Evolutionary conservation across 2,888 invertebrate species (phyloP), one percentile per base, ranked within the genome.

Genomic region (Lapara coniferarum): DNA sequence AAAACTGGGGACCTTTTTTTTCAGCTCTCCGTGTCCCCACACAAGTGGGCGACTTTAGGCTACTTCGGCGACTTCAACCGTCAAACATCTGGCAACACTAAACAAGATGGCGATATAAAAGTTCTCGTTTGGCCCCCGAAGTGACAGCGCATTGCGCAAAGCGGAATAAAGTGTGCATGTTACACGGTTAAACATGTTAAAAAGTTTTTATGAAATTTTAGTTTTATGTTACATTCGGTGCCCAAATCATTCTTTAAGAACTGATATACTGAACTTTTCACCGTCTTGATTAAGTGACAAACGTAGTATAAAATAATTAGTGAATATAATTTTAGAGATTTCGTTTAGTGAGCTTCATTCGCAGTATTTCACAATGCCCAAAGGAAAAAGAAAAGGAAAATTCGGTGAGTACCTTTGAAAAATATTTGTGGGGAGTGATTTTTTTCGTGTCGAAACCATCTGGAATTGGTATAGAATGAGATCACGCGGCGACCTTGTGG

Each of bases 341-440:
- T 94, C 74, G 72, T 85, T 78, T 81, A 93, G 92, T 94, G 77
- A 79, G 81, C 74, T 83, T 82, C 75, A 74, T 83, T 85, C 80
- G 75, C 77, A 75, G 76, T 74, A 72, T 79, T 84, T 88, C 90
- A 96, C 86, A 93, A 96, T 97, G 96, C 96, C 96, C 90, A 96
- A 96, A 95, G 96, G 96, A 91, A 95, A 95, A 94, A 95, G 95
- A 93, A 96, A 95, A 95, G 95, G 95, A 94, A 96, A 96, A 94
- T 95, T 94, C 92, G 96, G 96, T 96, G 84, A 95, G 95, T 87
- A 72, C 72, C 59, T 6, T 44, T 69, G 8, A 56, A 71, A 52
- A 68, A 53, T 44, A 5, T 52, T 16, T 37, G 19, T 49, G 46
- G 16, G 2, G 56, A 14, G 10, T 52, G 19, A n/a, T 13, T 44